Conservation (phyloP, 2,888 invertebrate species). For the Dynastes tityus region DNA sequence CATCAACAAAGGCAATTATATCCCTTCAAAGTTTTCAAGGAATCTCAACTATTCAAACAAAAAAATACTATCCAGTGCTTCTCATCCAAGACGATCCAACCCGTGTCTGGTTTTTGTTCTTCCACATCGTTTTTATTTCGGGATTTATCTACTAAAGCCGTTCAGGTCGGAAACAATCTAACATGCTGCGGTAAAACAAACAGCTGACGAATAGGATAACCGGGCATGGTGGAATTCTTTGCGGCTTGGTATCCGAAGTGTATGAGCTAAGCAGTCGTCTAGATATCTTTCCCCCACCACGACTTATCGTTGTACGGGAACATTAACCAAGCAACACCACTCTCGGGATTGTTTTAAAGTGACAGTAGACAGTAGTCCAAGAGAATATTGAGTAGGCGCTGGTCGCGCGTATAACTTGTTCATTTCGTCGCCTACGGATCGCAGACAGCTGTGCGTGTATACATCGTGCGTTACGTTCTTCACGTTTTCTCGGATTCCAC, state of each 20-base stretch:
- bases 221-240: conserved; percentile 30
- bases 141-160: conserved; percentile 32
- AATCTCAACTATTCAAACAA: conserved; percentile 8
- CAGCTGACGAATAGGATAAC: conserved; percentile 17
- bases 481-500: neutral
- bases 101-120: conserved; percentile 22
- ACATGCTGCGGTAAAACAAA: conserved; percentile 34
- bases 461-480: neutral
- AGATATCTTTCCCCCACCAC: conserved; percentile 19
- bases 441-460: neutral
- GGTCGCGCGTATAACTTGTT: too few relatives aligned
- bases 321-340: neutral
- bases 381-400: too few relatives aligned
- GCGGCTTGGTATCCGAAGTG: conserved; percentile 3
- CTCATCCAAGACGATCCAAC: neutral
- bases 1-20: too few relatives aligned
- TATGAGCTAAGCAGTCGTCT: neutral
- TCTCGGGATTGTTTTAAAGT: conserved; percentile 34
- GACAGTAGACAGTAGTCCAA: conserved; percentile 29
- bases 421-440: neutral
- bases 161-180: conserved; percentile 10
- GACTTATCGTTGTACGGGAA: neutral
- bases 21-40: neutral
- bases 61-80: neutral
- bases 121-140: conserved; percentile 26